Evolutionary conservation across 1,140 invertebrate species (phyloP).

Genomic region (Octopus bimaculoides): DNA sequence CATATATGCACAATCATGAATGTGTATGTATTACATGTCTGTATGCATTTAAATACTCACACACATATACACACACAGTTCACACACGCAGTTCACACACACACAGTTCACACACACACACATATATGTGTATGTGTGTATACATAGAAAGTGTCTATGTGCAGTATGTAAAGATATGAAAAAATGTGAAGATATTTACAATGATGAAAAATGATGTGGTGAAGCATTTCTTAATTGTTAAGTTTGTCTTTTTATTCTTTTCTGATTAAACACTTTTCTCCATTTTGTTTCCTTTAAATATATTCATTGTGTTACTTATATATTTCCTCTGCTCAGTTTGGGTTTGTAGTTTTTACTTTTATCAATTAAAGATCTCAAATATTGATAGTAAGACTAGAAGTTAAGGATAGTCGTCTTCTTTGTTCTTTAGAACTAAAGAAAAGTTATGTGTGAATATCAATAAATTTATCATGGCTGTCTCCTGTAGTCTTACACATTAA

Average conservation of each 20-base stretch:
- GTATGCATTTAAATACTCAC: neutral
- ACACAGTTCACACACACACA: conserved; percentile 14
- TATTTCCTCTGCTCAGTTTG: neutral
- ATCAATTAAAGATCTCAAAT: too few species aligned
- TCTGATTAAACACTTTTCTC: neutral
- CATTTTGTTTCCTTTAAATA: neutral
- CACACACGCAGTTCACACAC: neutral
- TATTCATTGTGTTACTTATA: neutral
- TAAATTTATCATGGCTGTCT: too few species aligned
- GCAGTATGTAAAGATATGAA: neutral
- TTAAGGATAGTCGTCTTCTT: too few species aligned
- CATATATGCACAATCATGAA: neutral
- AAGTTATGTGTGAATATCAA: too few species aligned
- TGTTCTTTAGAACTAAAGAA: too few species aligned
- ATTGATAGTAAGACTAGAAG: too few species aligned
- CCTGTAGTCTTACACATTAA: too few species aligned
- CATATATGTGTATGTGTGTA: neutral
- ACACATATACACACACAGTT: conserved; percentile 1
- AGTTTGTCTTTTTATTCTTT: neutral
- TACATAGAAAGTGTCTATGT: neutral
- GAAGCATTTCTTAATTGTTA: neutral
- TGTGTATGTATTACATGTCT: neutral
- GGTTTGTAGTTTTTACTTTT: too few species aligned
- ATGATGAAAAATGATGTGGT: neutral
- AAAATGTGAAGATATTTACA: conserved; percentile 2